Evolutionary conservation across 2,888 invertebrate genomes (phyloP).

Genomic region (Epistrophe grossulariae): DNA sequence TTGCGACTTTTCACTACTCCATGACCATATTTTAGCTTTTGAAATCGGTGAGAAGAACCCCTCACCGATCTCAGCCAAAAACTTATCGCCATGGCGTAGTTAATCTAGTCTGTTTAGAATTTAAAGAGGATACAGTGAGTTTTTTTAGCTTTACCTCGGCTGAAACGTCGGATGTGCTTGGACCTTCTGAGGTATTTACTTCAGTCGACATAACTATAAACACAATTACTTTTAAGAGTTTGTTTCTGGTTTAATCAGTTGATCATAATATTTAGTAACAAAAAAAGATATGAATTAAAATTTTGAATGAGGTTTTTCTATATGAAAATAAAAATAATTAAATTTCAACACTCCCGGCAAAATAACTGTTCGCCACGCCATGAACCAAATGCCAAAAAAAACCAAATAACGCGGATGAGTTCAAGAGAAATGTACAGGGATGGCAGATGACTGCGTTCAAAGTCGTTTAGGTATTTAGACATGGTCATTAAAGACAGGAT

Average conservation of each 20-base stretch:
- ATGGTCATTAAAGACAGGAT: too few relatives aligned
- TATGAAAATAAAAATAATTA: background rate
- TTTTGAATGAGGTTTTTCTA: background rate
- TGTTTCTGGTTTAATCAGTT: background rate
- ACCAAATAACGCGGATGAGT: too few relatives aligned
- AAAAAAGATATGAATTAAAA: background rate
- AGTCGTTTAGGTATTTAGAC: background rate
- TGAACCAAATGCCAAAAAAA: background rate
- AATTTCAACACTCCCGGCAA: background rate
- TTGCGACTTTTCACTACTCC: too few relatives aligned
- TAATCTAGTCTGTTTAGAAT: too few relatives aligned
- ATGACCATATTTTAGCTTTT: too few relatives aligned
- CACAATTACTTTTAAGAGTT: background rate
- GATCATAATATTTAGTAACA: background rate
- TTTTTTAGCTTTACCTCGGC: constrained; percentile 42
- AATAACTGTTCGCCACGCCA: too few relatives aligned
- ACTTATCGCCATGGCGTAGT: too few relatives aligned
- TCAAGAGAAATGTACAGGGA: background rate
- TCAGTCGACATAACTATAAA: constrained; percentile 66
- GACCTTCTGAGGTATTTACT: constrained; percentile 63
- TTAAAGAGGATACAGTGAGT: too few relatives aligned
- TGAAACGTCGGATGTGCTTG: constrained; percentile 64
- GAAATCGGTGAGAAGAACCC: too few relatives aligned
- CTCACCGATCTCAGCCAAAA: too few relatives aligned
- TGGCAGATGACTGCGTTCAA: background rate